phyloP scores from a whole-genome alignment of 92 coral and sea anemone species.

The Siderastrea siderea region DNA sequence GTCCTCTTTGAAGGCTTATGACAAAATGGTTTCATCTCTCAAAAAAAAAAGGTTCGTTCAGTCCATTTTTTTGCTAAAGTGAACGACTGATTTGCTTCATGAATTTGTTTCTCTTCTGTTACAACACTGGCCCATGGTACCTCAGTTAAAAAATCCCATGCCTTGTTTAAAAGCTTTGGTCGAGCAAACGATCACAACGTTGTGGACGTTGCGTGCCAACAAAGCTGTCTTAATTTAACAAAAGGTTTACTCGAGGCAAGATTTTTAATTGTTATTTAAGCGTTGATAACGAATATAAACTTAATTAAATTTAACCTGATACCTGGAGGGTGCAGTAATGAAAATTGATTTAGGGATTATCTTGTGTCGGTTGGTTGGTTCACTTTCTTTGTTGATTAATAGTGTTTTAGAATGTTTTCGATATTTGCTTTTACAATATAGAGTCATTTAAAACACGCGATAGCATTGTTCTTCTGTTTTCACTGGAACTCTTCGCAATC shows the following conservation, averaged over 20 bases:
- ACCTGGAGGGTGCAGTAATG: background rate
- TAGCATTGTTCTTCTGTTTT: background rate
- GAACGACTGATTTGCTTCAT: background rate
- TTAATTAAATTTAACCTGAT: conserved; percentile 31
- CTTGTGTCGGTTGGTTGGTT: background rate
- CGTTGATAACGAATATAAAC: conserved; percentile 31
- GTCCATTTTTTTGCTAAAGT: background rate
- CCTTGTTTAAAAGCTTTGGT: background rate
- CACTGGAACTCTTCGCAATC: background rate
- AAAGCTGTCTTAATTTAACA: background rate
- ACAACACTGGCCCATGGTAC: background rate
- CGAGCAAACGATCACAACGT: background rate
- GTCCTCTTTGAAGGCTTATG: background rate
- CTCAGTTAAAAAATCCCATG: background rate
- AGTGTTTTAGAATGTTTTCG: background rate
- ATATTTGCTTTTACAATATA: background rate
- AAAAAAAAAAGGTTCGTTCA: background rate
- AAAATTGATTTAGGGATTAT: background rate
- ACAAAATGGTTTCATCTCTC: background rate
- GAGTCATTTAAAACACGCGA: too few relatives aligned
- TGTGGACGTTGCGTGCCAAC: background rate
- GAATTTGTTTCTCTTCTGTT: background rate
- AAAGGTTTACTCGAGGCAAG: background rate
- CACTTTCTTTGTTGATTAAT: background rate
- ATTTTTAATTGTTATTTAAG: conserved; percentile 26